Conservation (phyloP, 2,113 vertebrate genomes). For the Chionodraco myersi region DNA sequence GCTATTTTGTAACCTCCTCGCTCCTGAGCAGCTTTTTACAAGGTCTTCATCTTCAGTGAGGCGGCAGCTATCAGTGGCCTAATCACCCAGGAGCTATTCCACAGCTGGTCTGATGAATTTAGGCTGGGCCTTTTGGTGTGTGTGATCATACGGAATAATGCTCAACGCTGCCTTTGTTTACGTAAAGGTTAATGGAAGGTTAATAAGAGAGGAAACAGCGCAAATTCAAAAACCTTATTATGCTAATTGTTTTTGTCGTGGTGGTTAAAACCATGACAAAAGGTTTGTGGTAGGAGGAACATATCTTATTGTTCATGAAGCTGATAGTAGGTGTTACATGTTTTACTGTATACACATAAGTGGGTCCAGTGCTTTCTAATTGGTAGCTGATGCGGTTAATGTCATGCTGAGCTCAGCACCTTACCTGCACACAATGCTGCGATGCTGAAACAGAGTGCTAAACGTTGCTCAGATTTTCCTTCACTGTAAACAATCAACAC, state of each 20-base stretch:
- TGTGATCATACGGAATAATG: slow-evolving; percentile 61
- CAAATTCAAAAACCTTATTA: slow-evolving; percentile 76
- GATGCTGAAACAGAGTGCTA: slow-evolving; percentile 11
- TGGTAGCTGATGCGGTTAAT: slow-evolving; percentile 45
- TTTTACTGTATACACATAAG: slow-evolving; percentile 25
- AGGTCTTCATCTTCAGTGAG: slow-evolving; percentile 61
- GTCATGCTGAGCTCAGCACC: slow-evolving; percentile 60
- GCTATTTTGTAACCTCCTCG: slow-evolving; percentile 26
- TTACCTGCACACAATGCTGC: neutral
- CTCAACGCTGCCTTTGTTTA: slow-evolving; percentile 75
- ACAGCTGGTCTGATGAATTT: slow-evolving; percentile 77
- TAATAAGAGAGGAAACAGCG: slow-evolving; percentile 76
- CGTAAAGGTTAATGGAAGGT: slow-evolving; percentile 85
- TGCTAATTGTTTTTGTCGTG: slow-evolving; percentile 69
- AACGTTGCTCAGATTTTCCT: slow-evolving; percentile 18
- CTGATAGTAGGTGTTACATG: slow-evolving; percentile 34
- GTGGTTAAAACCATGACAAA: slow-evolving; percentile 43
- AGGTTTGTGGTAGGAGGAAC: neutral
- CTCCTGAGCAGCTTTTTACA: slow-evolving; percentile 24
- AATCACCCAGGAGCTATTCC: slow-evolving; percentile 76
- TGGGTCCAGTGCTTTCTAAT: slow-evolving; percentile 37
- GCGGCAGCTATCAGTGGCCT: slow-evolving; percentile 65
- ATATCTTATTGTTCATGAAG: slow-evolving; percentile 51
- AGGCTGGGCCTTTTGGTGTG: slow-evolving; percentile 65
- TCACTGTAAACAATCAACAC: neutral